phyloP scores from a whole-genome alignment of 2,113 vertebrate genomes.

The Reinhardtius hippoglossoides region DNA sequence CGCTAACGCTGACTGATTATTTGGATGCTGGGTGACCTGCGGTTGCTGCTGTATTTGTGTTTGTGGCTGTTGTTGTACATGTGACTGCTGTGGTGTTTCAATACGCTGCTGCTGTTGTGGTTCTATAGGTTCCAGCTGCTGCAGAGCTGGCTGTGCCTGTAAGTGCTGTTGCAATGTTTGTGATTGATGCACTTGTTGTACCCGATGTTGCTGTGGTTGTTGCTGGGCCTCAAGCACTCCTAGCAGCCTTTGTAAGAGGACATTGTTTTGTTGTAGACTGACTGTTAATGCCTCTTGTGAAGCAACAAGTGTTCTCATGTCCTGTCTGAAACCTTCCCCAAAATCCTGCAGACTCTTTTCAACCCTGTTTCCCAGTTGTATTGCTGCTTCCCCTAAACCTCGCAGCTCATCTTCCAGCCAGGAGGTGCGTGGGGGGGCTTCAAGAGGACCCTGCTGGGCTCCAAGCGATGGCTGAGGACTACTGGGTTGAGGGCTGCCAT shows the following conservation, averaged over 20 bases:
- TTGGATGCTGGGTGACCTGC: slow-evolving; percentile 60
- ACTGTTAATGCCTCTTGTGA: slow-evolving; percentile 83
- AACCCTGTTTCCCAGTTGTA: slow-evolving; percentile 83
- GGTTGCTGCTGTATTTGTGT: slow-evolving; percentile 47
- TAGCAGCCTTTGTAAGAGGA: slow-evolving; percentile 83
- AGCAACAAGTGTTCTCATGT: slow-evolving; percentile 83
- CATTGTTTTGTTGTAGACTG: slow-evolving; percentile 85
- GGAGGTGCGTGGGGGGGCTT: slow-evolving; percentile 78
- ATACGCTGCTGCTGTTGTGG: slow-evolving; percentile 55
- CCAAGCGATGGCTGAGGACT: slow-evolving; percentile 84
- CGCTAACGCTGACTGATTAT: slow-evolving; percentile 60
- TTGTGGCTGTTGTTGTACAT: slow-evolving; percentile 1
- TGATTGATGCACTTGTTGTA: slow-evolving; percentile 62
- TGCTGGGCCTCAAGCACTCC: slow-evolving; percentile 84
- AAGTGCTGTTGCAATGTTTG: slow-evolving; percentile 71
- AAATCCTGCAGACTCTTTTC: slow-evolving; percentile 83
- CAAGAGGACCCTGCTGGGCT: slow-evolving; percentile 80
- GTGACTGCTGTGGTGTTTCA: slow-evolving; percentile 57
- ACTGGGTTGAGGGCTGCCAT: slow-evolving; percentile 83
- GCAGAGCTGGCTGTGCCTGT: slow-evolving; percentile 53
- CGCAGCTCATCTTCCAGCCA: slow-evolving; percentile 86
- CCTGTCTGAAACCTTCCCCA: slow-evolving; percentile 80
- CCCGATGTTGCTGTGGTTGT: slow-evolving; percentile 71
- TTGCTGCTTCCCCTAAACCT: slow-evolving; percentile 82
- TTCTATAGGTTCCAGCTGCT: slow-evolving; percentile 62